Conservation (phyloP, 2,797 vertebrate species). For the Hafferia zeledoni region DNA sequence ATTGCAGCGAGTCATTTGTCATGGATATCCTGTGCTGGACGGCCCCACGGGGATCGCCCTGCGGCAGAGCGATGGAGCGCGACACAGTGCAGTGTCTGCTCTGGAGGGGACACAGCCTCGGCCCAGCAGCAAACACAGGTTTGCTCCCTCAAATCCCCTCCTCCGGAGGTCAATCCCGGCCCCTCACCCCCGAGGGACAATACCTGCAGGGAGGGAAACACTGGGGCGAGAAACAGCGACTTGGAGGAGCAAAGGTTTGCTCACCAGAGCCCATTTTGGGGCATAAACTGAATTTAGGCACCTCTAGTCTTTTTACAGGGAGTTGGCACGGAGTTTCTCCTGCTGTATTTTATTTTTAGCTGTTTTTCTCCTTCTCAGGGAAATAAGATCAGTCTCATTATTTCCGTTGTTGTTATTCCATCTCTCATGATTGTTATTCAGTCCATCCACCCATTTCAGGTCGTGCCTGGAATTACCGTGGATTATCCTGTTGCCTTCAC, state of each 20-base stretch:
- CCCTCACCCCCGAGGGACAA: neutral
- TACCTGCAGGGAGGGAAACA: neutral
- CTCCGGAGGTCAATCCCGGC: accelerated
- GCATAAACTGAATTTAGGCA: neutral
- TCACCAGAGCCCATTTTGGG: neutral
- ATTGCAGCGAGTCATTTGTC: neutral
- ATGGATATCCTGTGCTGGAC: neutral
- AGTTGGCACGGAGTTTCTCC: neutral
- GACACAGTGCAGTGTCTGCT: neutral
- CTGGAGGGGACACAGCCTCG: neutral
- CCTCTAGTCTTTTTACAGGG: neutral
- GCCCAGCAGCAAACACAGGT: accelerated
- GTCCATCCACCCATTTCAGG: neutral
- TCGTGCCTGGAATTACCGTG: constrained; percentile 44
- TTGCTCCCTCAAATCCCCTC: neutral
- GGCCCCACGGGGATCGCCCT: neutral
- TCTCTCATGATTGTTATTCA: constrained; percentile 16
- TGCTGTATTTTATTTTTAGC: constrained; percentile 23
- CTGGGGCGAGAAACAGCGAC: neutral
- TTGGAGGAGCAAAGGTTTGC: neutral
- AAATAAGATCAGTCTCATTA: neutral
- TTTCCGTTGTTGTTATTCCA: constrained; percentile 10
- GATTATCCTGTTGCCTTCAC: constrained; percentile 47
- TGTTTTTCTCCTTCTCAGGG: neutral
- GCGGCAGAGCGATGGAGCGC: accelerated